A percentile compares a stretch with the other conserved stretches of the same genome.
These are phyloP conservation scores for Labia minor DNA, from an alignment of 2,888 invertebrate species.

Conservation along the genomic window DNA sequence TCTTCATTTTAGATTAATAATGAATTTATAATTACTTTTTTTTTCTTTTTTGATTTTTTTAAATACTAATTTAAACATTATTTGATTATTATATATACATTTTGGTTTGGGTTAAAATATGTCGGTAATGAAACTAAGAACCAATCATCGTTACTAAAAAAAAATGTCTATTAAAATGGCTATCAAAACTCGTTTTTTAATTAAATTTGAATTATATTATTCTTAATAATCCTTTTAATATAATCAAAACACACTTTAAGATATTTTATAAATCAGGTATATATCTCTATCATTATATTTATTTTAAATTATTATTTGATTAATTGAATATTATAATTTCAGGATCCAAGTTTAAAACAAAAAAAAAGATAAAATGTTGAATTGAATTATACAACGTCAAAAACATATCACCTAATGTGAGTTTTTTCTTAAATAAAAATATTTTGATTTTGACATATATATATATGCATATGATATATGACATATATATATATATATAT, in stretches of 20 bases:
- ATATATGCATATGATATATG: too few species aligned
- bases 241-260: neutral
- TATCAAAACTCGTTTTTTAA: neutral
- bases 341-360: neutral
- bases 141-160: neutral
- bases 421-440: neutral
- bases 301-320: neutral
- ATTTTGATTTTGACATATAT: neutral
- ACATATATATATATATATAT: too few species aligned
- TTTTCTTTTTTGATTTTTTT: too few species aligned
- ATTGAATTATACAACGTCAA: neutral
- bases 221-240: neutral
- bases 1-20: neutral
- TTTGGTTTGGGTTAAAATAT: constrained; percentile 13
- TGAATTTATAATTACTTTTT: neutral
- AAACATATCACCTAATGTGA: constrained; percentile 3
- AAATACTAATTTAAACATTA: neutral
- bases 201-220: neutral
- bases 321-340: neutral
- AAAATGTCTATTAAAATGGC: constrained; percentile 13
- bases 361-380: neutral
- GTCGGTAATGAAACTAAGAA: neutral
- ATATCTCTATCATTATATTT: neutral
- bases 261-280: neutral
- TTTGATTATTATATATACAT: constrained; percentile 13